These are phyloP conservation scores for Aricia agestis DNA, from an alignment of 1,140 invertebrate genomes.

Conservation along the genomic window DNA sequence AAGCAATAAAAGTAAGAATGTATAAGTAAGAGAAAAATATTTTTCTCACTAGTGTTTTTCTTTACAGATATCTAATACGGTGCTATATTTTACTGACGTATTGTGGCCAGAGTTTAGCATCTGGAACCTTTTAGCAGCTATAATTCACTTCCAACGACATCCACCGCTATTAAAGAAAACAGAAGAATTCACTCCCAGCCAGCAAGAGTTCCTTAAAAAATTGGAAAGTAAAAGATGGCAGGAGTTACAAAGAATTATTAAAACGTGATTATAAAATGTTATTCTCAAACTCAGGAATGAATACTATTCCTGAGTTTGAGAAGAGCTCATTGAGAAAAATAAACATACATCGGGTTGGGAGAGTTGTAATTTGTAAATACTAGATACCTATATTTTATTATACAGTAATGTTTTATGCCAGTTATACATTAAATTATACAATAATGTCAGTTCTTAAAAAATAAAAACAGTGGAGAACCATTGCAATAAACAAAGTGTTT, in stretches of 20 bases:
- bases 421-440: too few relatives aligned
- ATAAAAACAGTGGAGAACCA: too few relatives aligned
- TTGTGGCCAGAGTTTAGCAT: slow-evolving; percentile 96
- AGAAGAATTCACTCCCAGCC: slow-evolving; percentile 33
- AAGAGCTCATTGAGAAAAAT: too few relatives aligned
- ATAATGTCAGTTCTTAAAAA: too few relatives aligned
- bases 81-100: slow-evolving; percentile 87
- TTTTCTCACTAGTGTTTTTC: slow-evolving; percentile 10
- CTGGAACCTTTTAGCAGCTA: slow-evolving; percentile 90
- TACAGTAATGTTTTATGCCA: too few relatives aligned
- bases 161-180: slow-evolving; percentile 34
- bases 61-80: slow-evolving; percentile 81
- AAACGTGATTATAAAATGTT: slow-evolving; percentile 29
- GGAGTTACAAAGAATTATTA: slow-evolving; percentile 44
- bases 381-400: too few relatives aligned
- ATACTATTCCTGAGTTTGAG: too few relatives aligned
- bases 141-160: slow-evolving; percentile 89
- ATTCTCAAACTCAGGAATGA: neutral
- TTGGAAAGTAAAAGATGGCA: slow-evolving; percentile 44
- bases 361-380: too few relatives aligned
- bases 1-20: too few relatives aligned
- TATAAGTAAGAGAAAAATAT: too few relatives aligned
- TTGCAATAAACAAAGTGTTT: too few relatives aligned
- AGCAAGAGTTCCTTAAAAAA: slow-evolving; percentile 45
- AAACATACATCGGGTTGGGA: too few relatives aligned